Percentiles rank a stretch among this genome's conserved stretches.
Evolutionary conservation across 1,140 invertebrate species (phyloP).

Genomic region (Drosophila rhopaloa): DNA sequence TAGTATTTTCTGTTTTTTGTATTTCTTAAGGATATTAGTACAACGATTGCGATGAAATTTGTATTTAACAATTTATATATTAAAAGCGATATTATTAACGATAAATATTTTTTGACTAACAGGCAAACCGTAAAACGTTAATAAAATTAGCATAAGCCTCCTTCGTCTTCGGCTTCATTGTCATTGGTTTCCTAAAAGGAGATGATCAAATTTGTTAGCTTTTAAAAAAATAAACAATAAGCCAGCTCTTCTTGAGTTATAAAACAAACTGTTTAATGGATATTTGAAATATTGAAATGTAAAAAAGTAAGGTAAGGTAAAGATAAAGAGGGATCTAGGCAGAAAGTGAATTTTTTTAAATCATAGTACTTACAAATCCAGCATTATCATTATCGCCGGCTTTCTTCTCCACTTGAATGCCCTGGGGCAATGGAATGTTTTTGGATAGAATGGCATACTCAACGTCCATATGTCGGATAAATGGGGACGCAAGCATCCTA

Average conservation of each 20-base stretch:
- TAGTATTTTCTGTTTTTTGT: slow-evolving; percentile 3
- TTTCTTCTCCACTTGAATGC: slow-evolving; percentile 66
- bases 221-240: neutral
- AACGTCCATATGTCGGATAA: slow-evolving; percentile 98
- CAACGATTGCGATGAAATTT: slow-evolving; percentile 37
- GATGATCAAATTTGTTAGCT: neutral
- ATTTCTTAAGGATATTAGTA: slow-evolving; percentile 24
- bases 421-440: slow-evolving; percentile 90
- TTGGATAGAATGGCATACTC: slow-evolving; percentile 94
- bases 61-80: slow-evolving; percentile 43
- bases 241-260: neutral
- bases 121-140: slow-evolving; percentile 9
- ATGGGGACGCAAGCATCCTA: slow-evolving; percentile 91
- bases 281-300: neutral
- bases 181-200: slow-evolving; percentile 21
- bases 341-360: neutral
- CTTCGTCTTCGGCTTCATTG: slow-evolving; percentile 30
- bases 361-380: slow-evolving; percentile 18
- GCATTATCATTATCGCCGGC: slow-evolving; percentile 16
- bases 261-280: neutral
- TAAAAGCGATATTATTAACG: slow-evolving; percentile 42
- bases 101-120: slow-evolving; percentile 37
- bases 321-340: neutral
- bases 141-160: slow-evolving; percentile 44
- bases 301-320: neutral